Base-by-base conservation (phyloP, 2,797 vertebrate genomes). In the Huso huso region DNA sequence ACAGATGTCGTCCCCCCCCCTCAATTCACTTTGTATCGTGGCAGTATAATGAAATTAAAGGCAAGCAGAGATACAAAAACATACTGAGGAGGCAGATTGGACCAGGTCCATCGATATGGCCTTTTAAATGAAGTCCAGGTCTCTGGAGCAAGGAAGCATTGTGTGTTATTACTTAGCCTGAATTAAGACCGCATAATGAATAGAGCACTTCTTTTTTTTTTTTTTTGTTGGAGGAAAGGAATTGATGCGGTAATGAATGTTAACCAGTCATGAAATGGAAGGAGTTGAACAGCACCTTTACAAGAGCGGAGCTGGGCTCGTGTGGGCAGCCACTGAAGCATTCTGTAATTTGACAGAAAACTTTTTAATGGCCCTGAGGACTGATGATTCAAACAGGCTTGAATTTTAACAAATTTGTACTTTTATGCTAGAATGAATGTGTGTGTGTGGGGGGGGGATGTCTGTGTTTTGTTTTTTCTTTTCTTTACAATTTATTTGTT, bases 221-320 rank as follows among this genome's bases (percentile, higher is more conserved):
- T 37, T 3, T 37, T 37, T 37, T 37, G 2, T 37, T 37, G 23
- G 23, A 37, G 75, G 81, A 81, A 76, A 76, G 78, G 77, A 73
- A 71, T 72, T 75, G 71, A 65, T 67, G 74, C 68, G 70, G 78
- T 77, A 72, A 81, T 89, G 86, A 87, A 89, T 88, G 87, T 88
- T 87, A 88, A 88, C 84, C 82, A 86, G 87, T 81, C 75, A 70
- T 77, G 73, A 84, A 83, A 76, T 72, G 77, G 79, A 80, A 65
- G 74, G 6, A 77, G 76, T 82, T 74, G 78, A 79, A 71, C 72
- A 74, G 76, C 71, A 68, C 65, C 61, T 70, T 69, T 63, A 63
- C 61, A 64, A 49, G 13, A 37, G 58, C 64, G 49, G 61, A 15
- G 61, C 61, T 13, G 51, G 66, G 63, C 69, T 66, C 62, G 71